A percentile compares a stretch with the other conserved stretches of the same genome.
Conservation (phyloP, 2,797 vertebrate species). For the Cynopterus sphinx region DNA sequence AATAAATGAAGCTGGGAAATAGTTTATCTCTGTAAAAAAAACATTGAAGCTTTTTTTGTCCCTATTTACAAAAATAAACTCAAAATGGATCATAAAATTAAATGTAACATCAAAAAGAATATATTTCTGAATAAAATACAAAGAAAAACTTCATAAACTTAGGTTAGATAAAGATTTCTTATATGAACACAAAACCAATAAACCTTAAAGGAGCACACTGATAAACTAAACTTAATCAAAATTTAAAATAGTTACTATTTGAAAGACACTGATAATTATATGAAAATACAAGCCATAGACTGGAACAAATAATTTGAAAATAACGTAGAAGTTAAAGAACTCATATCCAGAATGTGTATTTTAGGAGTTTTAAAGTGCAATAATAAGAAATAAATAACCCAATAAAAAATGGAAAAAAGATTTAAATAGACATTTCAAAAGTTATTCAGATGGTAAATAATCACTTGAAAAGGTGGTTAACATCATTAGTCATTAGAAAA, state of each 20-base stretch:
- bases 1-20: neutral
- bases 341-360: neutral
- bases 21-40: neutral
- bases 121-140: neutral
- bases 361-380: neutral
- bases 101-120: neutral
- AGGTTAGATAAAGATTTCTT: neutral
- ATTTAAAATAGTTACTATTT: neutral
- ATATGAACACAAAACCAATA: neutral
- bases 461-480: neutral
- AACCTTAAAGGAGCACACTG: neutral
- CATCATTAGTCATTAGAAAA: neutral
- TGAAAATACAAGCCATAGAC: neutral
- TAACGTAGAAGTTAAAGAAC: neutral
- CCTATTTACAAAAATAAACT: neutral
- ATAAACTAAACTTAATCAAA: neutral
- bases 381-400: neutral
- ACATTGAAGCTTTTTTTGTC: neutral
- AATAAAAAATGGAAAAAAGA: neutral
- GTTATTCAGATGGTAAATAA: neutral
- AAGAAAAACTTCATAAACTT: neutral
- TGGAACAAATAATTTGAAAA: neutral
- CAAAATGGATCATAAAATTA: neutral
- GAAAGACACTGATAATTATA: neutral
- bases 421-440: neutral